Conservation (phyloP, 2,797 vertebrate species). For the Poeciliopsis infans region DNA sequence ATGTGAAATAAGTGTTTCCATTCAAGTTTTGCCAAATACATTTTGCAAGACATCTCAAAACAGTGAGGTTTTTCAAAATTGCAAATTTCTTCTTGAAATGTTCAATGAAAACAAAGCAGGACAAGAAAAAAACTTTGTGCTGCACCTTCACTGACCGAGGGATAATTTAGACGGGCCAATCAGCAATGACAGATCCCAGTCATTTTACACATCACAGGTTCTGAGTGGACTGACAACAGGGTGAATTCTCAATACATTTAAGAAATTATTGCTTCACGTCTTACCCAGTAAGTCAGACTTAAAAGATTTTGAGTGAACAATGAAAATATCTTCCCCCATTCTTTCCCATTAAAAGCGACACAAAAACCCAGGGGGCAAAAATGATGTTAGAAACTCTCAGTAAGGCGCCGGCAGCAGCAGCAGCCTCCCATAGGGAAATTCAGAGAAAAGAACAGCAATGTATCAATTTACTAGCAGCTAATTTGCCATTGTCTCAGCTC, state of each 20-base stretch:
- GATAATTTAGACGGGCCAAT: neutral
- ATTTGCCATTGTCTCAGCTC: slow-evolving; percentile 65
- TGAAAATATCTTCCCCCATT: slow-evolving; percentile 3
- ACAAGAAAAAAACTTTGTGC: neutral
- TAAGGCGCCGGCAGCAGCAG: slow-evolving; percentile 36
- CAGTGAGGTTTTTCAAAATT: too few relatives aligned
- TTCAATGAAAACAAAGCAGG: neutral
- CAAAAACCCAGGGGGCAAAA: slow-evolving; percentile 6
- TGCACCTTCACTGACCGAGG: neutral
- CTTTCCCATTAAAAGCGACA: slow-evolving; percentile 24
- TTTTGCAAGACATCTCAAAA: too few relatives aligned
- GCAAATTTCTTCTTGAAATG: too few relatives aligned
- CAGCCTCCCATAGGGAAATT: slow-evolving; percentile 49
- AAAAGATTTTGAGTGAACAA: slow-evolving; percentile 2
- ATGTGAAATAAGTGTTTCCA: too few relatives aligned
- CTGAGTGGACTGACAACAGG: neutral
- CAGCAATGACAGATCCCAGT: neutral
- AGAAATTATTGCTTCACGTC: neutral
- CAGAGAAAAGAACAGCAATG: slow-evolving; percentile 58
- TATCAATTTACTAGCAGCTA: slow-evolving; percentile 65
- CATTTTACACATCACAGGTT: neutral
- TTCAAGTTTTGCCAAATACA: too few relatives aligned
- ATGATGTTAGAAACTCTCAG: slow-evolving; percentile 15
- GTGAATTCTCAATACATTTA: neutral
- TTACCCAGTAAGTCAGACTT: neutral